Conservation (phyloP, 2,113 vertebrate species). For the Numida meleagris region DNA sequence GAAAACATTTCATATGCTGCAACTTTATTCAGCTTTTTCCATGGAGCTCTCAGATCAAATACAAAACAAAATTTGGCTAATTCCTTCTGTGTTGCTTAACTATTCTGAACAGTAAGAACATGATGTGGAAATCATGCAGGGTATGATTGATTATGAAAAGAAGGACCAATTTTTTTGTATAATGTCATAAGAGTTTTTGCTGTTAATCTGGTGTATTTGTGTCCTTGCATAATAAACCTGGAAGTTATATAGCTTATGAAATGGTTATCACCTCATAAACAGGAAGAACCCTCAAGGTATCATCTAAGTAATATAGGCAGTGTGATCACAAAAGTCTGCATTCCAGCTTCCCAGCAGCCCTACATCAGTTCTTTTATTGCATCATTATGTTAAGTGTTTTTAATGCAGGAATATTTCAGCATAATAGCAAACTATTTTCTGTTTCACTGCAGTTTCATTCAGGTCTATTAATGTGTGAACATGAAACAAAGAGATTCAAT, state of each 20-base stretch:
- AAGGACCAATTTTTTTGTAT: not conserved
- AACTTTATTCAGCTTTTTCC: not conserved
- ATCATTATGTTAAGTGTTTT: conserved; percentile 64
- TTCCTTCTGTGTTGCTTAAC: not conserved
- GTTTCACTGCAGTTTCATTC: conserved; percentile 49
- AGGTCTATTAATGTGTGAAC: not conserved
- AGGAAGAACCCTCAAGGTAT: conserved; percentile 64
- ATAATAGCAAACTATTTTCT: conserved; percentile 61
- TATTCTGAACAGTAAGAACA: not conserved
- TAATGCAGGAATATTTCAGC: conserved; percentile 59
- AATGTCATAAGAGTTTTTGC: not conserved
- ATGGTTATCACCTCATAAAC: conserved; percentile 69
- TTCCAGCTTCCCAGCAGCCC: conserved; percentile 22
- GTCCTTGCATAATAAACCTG: conserved; percentile 44
- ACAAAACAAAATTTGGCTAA: not conserved
- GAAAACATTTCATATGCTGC: not conserved
- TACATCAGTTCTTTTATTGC: conserved; percentile 56
- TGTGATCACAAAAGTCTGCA: conserved; percentile 48
- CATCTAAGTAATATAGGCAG: conserved; percentile 37
- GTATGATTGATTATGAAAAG: not conserved
- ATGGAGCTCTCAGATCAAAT: not conserved
- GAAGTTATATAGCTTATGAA: conserved; percentile 36
- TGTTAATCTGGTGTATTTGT: not conserved
- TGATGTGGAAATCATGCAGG: not conserved
- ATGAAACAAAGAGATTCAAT: not conserved